Conservation (phyloP, 2,113 vertebrate species). For the Anhinga rufa region DNA sequence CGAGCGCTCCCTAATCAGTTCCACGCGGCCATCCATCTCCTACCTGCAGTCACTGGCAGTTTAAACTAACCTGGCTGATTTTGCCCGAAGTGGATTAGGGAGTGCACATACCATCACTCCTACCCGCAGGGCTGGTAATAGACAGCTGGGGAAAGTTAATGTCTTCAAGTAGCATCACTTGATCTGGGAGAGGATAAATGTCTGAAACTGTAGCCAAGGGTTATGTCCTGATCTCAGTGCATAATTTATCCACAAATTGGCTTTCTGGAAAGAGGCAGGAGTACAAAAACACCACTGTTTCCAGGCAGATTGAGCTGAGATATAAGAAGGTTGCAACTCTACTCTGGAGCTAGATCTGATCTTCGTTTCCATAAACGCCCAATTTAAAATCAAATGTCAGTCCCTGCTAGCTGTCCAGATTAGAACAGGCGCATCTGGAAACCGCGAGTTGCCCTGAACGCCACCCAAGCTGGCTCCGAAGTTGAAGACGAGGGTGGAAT, state of each 20-base stretch:
- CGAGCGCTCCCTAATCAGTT: not conserved
- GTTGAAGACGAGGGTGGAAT: constrained; percentile 37
- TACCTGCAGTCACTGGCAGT: not conserved
- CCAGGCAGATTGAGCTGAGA: not conserved
- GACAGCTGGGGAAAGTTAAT: constrained; percentile 19
- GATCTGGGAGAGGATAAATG: constrained; percentile 40
- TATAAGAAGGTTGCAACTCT: not conserved
- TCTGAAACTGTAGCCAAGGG: constrained; percentile 34
- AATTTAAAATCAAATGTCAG: not conserved
- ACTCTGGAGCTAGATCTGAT: not conserved
- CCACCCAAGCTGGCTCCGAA: constrained; percentile 36
- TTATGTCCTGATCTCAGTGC: not conserved
- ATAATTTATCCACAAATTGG: constrained; percentile 23
- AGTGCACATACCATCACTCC: not conserved
- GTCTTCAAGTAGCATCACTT: constrained; percentile 30
- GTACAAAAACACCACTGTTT: not conserved
- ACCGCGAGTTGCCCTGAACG: constrained; percentile 17
- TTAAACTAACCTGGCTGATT: not conserved
- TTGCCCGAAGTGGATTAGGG: not conserved
- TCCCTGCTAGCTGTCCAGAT: not conserved
- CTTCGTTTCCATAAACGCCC: not conserved
- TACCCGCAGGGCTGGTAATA: not conserved
- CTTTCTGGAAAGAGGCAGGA: not conserved
- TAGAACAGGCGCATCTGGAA: constrained; percentile 43
- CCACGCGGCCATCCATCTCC: not conserved